Percentiles rank a stretch among this genome's conserved stretches.
Conservation (phyloP, 2,113 vertebrate species). For the Ginglymostoma cirratum region DNA sequence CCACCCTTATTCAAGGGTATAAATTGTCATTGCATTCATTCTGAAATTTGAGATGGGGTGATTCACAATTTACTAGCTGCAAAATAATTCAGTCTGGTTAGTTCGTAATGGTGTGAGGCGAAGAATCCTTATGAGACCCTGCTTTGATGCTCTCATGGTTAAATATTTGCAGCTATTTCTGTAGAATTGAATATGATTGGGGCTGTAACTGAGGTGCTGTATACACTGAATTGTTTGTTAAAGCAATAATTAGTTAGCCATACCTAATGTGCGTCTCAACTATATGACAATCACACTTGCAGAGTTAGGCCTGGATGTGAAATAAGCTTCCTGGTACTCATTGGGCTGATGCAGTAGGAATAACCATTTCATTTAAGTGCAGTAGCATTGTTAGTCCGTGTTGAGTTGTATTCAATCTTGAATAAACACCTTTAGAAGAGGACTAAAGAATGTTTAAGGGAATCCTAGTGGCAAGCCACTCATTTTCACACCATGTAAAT, state of each 20-base stretch:
- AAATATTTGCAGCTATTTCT: not conserved
- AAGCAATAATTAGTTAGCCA: not conserved
- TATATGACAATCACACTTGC: not conserved
- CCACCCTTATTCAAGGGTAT: not conserved
- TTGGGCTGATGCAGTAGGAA: not conserved
- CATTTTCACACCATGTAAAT: not conserved
- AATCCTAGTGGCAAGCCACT: not conserved
- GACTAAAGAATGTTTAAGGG: not conserved
- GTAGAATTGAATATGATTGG: not conserved
- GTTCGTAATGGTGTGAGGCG: not conserved
- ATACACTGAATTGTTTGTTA: not conserved
- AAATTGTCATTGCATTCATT: not conserved
- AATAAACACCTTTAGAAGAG: not conserved
- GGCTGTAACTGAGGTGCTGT: not conserved
- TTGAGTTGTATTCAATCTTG: not conserved
- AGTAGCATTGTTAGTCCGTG: not conserved
- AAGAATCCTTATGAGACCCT: not conserved
- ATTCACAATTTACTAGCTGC: not conserved
- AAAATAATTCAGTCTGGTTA: not conserved
- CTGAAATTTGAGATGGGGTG: not conserved
- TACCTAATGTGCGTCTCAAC: not conserved
- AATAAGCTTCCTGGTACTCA: not conserved
- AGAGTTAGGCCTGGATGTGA: not conserved
- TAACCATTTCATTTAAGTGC: not conserved
- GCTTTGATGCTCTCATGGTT: not conserved